A percentile compares a stretch with the other conserved stretches of the same genome.
Evolutionary conservation across 2,797 vertebrate genomes (phyloP).

Genomic region (Amniataba percoides): DNA sequence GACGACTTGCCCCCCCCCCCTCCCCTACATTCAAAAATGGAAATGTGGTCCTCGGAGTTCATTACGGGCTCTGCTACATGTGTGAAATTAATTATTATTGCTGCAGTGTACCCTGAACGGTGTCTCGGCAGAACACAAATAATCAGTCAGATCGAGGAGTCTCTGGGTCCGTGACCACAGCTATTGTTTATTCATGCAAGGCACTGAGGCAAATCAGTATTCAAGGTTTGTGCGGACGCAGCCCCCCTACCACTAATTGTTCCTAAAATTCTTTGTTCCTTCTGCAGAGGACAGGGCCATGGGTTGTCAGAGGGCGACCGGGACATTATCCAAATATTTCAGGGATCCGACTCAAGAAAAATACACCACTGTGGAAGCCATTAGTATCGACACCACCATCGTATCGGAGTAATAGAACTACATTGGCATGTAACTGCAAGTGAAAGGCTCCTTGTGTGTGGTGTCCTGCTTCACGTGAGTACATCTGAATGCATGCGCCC

Average conservation of each 20-base stretch:
- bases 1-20: slow-evolving; percentile 1
- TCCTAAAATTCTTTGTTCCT: slow-evolving; percentile 66
- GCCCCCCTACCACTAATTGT: slow-evolving; percentile 68
- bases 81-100: slow-evolving; percentile 34
- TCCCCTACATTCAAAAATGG: slow-evolving; percentile 1
- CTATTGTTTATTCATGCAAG: slow-evolving; percentile 81
- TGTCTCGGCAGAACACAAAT: slow-evolving; percentile 43
- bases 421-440: slow-evolving; percentile 4
- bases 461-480: slow-evolving; percentile 59
- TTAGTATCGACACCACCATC: slow-evolving; percentile 11
- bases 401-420: slow-evolving; percentile 37
- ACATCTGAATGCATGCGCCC: slow-evolving; percentile 50
- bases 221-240: slow-evolving; percentile 71
- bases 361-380: slow-evolving; percentile 31
- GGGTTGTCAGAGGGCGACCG: slow-evolving; percentile 53
- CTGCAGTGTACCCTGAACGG: slow-evolving; percentile 8
- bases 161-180: slow-evolving; percentile 59
- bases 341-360: slow-evolving; percentile 45
- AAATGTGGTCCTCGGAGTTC: slow-evolving; percentile 23
- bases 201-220: slow-evolving; percentile 72
- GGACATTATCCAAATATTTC: slow-evolving; percentile 59
- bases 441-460: slow-evolving; percentile 46
- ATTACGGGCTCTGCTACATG: background rate
- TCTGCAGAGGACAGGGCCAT: slow-evolving; percentile 37
- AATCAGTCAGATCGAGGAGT: slow-evolving; percentile 30